phyloP scores from a whole-genome alignment of 2,113 vertebrate species.

The Choloepus hoffmanni region DNA sequence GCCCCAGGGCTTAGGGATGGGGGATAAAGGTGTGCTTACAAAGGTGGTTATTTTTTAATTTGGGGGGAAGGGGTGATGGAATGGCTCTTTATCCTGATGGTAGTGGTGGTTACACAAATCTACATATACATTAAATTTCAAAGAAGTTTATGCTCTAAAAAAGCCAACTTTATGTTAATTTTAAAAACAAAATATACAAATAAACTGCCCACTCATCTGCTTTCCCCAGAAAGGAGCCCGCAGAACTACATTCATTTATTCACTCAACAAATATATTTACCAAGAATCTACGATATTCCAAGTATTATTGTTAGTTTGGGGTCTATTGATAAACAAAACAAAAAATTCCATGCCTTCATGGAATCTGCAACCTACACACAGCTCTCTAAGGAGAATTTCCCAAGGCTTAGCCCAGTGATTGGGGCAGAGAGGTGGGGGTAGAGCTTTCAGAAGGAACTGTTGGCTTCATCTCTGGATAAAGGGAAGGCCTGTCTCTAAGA shows the following conservation, averaged over 20 bases:
- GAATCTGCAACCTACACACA: too few relatives aligned
- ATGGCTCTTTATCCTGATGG: neutral
- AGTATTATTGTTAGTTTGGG: neutral
- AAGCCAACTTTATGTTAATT: neutral
- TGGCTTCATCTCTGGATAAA: neutral
- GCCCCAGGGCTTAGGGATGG: neutral
- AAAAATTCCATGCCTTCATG: neutral
- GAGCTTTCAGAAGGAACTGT: neutral
- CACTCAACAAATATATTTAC: neutral
- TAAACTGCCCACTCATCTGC: neutral
- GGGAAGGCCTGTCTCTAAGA: neutral
- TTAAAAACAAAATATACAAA: neutral
- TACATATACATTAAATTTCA: neutral
- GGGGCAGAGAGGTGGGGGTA: neutral
- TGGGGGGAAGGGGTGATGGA: neutral
- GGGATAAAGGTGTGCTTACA: fast-evolving
- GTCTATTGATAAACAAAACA: neutral
- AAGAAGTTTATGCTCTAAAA: neutral
- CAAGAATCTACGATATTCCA: neutral
- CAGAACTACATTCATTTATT: neutral
- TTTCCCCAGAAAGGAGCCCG: neutral
- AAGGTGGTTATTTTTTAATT: neutral
- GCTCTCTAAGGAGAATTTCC: neutral
- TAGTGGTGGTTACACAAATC: neutral
- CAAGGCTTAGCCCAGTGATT: neutral